A percentile compares a stretch with the other conserved stretches of the same genome.
Evolutionary conservation across 2,888 invertebrate genomes (phyloP).

Genomic region (Hybos culiciformis): DNA sequence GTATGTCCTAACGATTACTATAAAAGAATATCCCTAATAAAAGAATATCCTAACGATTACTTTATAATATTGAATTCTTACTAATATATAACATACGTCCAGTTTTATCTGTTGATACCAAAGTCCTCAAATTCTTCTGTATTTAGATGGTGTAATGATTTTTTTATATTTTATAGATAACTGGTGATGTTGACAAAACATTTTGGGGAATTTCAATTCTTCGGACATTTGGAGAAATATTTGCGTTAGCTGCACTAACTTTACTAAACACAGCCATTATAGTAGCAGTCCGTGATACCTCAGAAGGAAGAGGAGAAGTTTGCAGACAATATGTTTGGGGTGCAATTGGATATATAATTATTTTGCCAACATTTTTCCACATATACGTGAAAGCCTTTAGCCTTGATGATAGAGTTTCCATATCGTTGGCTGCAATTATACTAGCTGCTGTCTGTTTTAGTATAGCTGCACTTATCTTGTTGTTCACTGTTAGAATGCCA

Average conservation of each 20-base stretch:
- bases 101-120: too few species aligned
- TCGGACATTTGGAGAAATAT: slow-evolving; percentile 58
- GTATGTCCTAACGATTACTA: slow-evolving; percentile 17
- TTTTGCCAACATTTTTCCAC: slow-evolving; percentile 40
- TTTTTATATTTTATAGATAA: slow-evolving; percentile 18
- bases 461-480: slow-evolving; percentile 48
- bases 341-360: slow-evolving; percentile 55
- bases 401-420: neutral
- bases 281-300: slow-evolving; percentile 70
- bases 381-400: neutral
- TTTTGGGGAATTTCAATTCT: slow-evolving; percentile 58
- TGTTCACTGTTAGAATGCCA: slow-evolving; percentile 45
- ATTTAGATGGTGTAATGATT: neutral
- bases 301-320: slow-evolving; percentile 63
- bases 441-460: slow-evolving; percentile 41
- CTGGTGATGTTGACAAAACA: slow-evolving; percentile 51
- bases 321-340: slow-evolving; percentile 66
- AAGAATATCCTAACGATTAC: too few species aligned
- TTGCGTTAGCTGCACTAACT: slow-evolving; percentile 57
- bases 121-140: neutral
- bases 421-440: slow-evolving; percentile 16
- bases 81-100: too few species aligned
- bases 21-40: neutral
- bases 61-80: too few species aligned
- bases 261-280: slow-evolving; percentile 61